Conservation (phyloP, 2,113 vertebrate genomes). For the Engystomops pustulosus region DNA sequence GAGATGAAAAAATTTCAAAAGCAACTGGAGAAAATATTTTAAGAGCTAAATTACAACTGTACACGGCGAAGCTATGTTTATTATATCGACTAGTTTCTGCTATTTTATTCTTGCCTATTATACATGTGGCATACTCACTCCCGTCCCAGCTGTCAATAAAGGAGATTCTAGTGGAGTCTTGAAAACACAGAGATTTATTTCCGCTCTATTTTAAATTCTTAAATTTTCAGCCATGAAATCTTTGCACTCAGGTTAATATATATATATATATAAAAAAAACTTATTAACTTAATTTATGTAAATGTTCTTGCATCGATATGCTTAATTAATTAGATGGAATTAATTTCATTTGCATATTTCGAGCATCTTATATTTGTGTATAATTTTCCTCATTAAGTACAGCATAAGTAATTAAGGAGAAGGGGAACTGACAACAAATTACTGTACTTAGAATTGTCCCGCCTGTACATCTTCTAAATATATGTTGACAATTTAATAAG, state of each 20-base stretch:
- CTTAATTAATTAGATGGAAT: constrained; percentile 65
- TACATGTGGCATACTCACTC: neutral
- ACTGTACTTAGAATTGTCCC: constrained; percentile 38
- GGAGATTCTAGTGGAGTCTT: neutral
- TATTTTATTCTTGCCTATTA: neutral
- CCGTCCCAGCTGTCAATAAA: neutral
- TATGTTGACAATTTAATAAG: constrained; percentile 58
- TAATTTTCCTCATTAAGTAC: constrained; percentile 65
- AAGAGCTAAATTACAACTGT: no score
- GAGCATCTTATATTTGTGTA: constrained; percentile 61
- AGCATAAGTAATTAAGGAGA: constrained; percentile 60
- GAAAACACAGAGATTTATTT: neutral
- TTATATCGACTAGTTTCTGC: neutral
- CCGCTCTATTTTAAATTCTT: neutral
- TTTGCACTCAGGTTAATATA: neutral
- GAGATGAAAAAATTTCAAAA: no score
- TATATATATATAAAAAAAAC: no score
- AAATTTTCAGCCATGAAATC: neutral
- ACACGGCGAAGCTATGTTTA: neutral
- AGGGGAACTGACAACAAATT: constrained; percentile 62
- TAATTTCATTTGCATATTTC: constrained; percentile 64
- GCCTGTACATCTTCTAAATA: constrained; percentile 52
- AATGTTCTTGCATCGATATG: constrained; percentile 61
- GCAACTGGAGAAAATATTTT: no score
- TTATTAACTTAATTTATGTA: constrained; percentile 61